Conservation (phyloP, 2,113 vertebrate species). For the Salvelinus namaycush region DNA sequence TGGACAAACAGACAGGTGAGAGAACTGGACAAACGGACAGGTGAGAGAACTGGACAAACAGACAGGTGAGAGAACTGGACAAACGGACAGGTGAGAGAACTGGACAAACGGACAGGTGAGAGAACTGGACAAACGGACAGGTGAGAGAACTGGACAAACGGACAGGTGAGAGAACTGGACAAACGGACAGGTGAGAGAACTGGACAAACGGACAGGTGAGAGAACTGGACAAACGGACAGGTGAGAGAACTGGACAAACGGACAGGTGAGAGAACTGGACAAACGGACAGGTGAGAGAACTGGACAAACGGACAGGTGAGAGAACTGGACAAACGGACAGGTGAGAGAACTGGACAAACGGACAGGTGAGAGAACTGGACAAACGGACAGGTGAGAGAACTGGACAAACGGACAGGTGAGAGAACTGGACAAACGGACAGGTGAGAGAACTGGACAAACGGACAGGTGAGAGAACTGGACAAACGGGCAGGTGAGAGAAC, state of each 20-base stretch:
- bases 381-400: constrained; percentile 75
- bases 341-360: constrained; percentile 85
- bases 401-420: constrained; percentile 79
- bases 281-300: constrained; percentile 76
- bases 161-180: constrained; percentile 83
- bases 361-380: constrained; percentile 83
- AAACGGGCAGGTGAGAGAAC: constrained; percentile 75
- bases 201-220: constrained; percentile 79
- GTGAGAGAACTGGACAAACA: constrained; percentile 84
- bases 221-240: constrained; percentile 79
- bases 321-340: constrained; percentile 79
- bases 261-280: constrained; percentile 83
- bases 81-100: constrained; percentile 76
- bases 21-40: constrained; percentile 79
- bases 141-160: constrained; percentile 85
- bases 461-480: constrained; percentile 83
- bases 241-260: constrained; percentile 85
- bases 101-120: constrained; percentile 79
- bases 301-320: constrained; percentile 79
- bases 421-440: constrained; percentile 79
- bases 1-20: constrained; percentile 79
- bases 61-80: constrained; percentile 83
- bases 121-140: constrained; percentile 79
- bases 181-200: constrained; percentile 76
- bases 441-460: constrained; percentile 85